Conservation (phyloP, 92 coral and sea anemone species). For the Actinernus sp. region DNA sequence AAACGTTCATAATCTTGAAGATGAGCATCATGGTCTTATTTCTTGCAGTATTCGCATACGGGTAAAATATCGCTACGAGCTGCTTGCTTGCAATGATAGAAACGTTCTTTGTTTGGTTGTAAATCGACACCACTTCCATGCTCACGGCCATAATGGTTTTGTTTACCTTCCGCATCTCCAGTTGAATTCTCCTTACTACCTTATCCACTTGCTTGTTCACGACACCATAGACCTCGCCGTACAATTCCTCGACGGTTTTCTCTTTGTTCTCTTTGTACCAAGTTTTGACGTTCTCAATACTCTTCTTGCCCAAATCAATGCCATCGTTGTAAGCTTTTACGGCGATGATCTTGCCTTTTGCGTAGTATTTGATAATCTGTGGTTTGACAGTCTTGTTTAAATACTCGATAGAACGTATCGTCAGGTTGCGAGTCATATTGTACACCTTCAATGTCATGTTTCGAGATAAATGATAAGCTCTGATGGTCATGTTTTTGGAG, state of each 20-base stretch:
- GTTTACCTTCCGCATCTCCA: constrained; percentile 50
- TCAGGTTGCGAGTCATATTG: constrained; percentile 69
- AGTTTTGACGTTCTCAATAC: constrained; percentile 49
- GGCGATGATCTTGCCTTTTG: constrained; percentile 63
- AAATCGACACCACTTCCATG: constrained; percentile 60
- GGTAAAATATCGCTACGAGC: constrained; percentile 63
- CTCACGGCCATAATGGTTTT: constrained; percentile 63
- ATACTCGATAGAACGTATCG: constrained; percentile 53
- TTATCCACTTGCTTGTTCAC: constrained; percentile 22
- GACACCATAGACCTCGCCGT: constrained; percentile 32
- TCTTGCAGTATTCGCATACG: constrained; percentile 53
- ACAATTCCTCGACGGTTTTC: constrained; percentile 82
- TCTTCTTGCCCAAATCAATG: constrained; percentile 41
- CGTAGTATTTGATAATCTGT: constrained; percentile 34
- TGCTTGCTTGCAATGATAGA: constrained; percentile 71
- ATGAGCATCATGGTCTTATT: constrained; percentile 58
- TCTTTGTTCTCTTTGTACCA: constrained; percentile 88
- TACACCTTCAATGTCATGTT: constrained; percentile 43
- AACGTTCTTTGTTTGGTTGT: constrained; percentile 73
- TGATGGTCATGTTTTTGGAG: constrained; percentile 33
- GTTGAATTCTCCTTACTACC: background rate
- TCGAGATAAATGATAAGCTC: constrained; percentile 56
- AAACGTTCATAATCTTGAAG: constrained; percentile 34
- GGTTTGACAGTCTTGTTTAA: constrained; percentile 69
- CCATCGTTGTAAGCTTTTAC: constrained; percentile 48